Evolutionary conservation across 2,888 invertebrate genomes (phyloP).

Genomic region (Ceratothoa steindachneri): DNA sequence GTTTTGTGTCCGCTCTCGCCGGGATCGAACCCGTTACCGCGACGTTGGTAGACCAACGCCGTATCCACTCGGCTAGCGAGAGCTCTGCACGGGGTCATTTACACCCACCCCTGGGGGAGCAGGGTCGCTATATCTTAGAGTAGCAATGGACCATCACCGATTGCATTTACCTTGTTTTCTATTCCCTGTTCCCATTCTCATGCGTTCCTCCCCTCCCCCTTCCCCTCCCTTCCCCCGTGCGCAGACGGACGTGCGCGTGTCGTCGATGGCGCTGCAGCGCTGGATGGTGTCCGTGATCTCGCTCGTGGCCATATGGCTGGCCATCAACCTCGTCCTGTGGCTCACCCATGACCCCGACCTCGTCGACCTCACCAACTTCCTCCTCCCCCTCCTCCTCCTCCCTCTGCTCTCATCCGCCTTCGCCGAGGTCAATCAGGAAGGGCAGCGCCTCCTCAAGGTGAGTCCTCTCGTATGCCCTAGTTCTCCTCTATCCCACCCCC

Average conservation of each 20-base stretch:
- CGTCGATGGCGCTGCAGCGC: constrained; percentile 54
- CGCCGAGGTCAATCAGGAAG: constrained; percentile 56
- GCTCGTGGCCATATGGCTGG: constrained; percentile 53
- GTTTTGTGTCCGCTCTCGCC: too few relatives aligned
- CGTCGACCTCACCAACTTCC: constrained; percentile 52
- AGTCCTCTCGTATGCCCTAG: constrained; percentile 25
- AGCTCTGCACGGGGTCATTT: too few relatives aligned
- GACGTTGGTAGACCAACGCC: too few relatives aligned
- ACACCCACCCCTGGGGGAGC: too few relatives aligned
- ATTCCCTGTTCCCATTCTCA: too few relatives aligned
- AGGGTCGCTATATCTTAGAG: too few relatives aligned
- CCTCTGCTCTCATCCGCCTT: constrained; percentile 54
- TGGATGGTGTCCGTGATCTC: constrained; percentile 54
- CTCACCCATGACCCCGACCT: constrained; percentile 52
- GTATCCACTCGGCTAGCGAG: too few relatives aligned
- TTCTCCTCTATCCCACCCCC: not conserved
- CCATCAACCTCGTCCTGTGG: constrained; percentile 54
- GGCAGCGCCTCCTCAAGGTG: constrained; percentile 53
- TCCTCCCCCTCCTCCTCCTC: constrained; percentile 53
- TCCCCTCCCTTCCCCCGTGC: too few relatives aligned
- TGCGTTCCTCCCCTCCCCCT: not conserved
- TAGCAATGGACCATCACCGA: too few relatives aligned
- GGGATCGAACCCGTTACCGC: too few relatives aligned
- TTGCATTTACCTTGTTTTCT: too few relatives aligned
- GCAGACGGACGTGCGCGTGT: constrained; percentile 53